Conservation (phyloP, 2,888 invertebrate species). For the Alentia gelatinosa region DNA sequence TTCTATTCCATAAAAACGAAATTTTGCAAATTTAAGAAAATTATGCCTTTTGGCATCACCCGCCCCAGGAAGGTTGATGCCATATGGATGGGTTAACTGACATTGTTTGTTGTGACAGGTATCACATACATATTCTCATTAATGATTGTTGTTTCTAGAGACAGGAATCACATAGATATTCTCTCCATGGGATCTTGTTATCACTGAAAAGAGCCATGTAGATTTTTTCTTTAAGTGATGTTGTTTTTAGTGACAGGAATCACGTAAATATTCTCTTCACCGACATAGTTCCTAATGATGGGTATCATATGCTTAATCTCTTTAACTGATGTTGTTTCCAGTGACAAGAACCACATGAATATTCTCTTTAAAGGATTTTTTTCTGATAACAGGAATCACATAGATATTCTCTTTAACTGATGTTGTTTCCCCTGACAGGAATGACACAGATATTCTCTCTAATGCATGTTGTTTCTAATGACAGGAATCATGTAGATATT, state of each 20-base stretch:
- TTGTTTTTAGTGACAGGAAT: too few species aligned
- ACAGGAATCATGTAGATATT: neutral
- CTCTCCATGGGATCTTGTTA: neutral
- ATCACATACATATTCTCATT: neutral
- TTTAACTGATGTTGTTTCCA: too few species aligned
- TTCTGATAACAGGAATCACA: neutral
- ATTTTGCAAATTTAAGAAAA: too few species aligned
- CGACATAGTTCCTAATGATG: neutral
- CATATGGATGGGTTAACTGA: too few species aligned
- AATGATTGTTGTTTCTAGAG: neutral
- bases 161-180: too few species aligned
- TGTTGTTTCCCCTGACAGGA: neutral
- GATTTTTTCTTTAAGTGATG: neutral
- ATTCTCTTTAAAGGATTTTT: neutral
- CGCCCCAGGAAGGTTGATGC: too few species aligned
- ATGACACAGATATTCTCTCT: neutral
- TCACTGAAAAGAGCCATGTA: neutral
- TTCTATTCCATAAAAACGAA: too few species aligned
- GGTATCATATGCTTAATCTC: too few species aligned
- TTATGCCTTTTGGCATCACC: too few species aligned
- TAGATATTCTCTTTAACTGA: neutral
- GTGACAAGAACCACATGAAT: neutral
- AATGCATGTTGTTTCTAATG: neutral
- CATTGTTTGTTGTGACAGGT: neutral
- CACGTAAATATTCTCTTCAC: neutral